Percentiles rank a stretch among this genome's conserved stretches.
phyloP scores from a whole-genome alignment of 2,113 vertebrate species.

The Pelecanoides urinatrix region DNA sequence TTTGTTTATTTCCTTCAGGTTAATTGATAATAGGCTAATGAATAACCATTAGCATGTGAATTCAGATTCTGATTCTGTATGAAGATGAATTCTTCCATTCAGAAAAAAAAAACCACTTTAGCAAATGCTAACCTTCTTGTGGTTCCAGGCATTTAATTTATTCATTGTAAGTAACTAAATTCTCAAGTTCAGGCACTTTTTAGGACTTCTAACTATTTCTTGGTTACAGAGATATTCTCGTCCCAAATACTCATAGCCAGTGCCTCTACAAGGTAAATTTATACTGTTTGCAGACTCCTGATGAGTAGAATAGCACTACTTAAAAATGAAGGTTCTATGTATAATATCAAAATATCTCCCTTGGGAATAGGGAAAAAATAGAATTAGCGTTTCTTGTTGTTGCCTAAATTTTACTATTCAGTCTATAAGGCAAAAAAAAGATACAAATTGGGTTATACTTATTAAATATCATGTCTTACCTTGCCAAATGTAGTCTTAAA shows the following conservation, averaged over 20 bases:
- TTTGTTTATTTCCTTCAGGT: not conserved
- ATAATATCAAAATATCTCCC: not conserved
- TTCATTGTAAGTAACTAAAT: not conserved
- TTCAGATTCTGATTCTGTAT: not conserved
- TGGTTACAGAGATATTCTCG: not conserved
- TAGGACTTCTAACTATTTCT: not conserved
- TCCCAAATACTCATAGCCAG: not conserved
- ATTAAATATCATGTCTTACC: not conserved
- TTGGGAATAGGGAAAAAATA: not conserved
- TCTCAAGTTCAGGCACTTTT: not conserved
- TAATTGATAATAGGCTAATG: not conserved
- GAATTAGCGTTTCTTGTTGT: not conserved
- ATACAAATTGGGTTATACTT: not conserved
- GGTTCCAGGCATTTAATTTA: not conserved
- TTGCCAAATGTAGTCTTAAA: not conserved
- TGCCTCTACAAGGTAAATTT: not conserved
- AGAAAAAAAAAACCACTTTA: not conserved
- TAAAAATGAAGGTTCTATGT: not conserved
- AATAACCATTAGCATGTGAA: not conserved
- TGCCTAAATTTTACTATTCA: not conserved
- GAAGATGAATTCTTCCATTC: not conserved
- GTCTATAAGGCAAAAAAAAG: not conserved
- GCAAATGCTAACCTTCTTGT: not conserved
- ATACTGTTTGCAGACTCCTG: not conserved
- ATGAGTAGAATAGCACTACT: not conserved